Conservation (phyloP, 2,113 vertebrate genomes). For the Hyperopisus bebe region DNA sequence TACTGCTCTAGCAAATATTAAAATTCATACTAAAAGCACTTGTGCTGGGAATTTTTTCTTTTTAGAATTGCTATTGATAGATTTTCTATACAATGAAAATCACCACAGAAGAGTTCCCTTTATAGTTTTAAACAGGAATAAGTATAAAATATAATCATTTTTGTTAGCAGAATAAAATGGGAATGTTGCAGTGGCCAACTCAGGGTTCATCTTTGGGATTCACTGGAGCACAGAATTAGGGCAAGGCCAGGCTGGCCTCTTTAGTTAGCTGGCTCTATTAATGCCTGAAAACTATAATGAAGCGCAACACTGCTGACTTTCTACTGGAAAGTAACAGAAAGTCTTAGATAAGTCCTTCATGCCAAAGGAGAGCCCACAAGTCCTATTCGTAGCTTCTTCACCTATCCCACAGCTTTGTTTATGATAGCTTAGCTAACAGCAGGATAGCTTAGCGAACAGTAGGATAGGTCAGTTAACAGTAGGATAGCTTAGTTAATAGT, state of each 20-base stretch:
- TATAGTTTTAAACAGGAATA: neutral
- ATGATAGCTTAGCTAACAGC: neutral
- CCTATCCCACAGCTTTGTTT: neutral
- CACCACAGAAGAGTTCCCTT: neutral
- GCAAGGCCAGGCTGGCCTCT: neutral
- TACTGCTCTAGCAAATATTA: neutral
- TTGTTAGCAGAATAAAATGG: neutral
- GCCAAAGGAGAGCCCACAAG: neutral
- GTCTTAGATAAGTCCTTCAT: neutral
- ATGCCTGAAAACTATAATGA: neutral
- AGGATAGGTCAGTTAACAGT: neutral
- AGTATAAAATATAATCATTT: neutral
- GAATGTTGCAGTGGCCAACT: neutral
- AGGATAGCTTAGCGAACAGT: neutral
- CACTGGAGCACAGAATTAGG: neutral
- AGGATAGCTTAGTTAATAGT: neutral
- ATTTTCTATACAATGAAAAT: neutral
- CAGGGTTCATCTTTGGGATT: conserved; percentile 6
- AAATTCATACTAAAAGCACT: neutral
- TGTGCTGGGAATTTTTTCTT: neutral
- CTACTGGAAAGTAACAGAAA: neutral
- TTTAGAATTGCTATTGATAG: neutral
- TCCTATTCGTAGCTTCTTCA: neutral
- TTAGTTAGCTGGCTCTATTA: neutral
- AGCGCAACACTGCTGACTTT: neutral